These are phyloP conservation scores for Eustalomyia histrio DNA, from an alignment of 2,888 invertebrate genomes.

Conservation along the genomic window DNA sequence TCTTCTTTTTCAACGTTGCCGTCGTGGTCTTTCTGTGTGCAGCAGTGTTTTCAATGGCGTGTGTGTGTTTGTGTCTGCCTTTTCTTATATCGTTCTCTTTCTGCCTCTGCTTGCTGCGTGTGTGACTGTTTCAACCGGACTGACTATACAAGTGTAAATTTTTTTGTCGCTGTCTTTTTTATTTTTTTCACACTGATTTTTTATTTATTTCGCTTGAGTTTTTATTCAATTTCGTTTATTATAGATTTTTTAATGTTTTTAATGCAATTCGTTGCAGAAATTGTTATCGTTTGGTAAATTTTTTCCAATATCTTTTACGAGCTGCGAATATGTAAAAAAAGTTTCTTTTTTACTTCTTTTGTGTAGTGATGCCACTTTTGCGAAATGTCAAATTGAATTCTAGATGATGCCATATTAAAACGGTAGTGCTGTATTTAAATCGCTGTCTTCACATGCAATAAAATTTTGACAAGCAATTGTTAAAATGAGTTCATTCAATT, in stretches of 20 bases:
- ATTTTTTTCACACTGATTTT: conserved; percentile 41
- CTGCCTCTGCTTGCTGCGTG: conserved; percentile 60
- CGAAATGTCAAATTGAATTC: conserved; percentile 35
- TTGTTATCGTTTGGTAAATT: conserved; percentile 51
- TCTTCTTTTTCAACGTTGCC: conserved; percentile 63
- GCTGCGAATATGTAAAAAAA: conserved; percentile 58
- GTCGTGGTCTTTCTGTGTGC: conserved; percentile 43
- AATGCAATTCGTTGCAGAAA: conserved; percentile 25
- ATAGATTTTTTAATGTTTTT: conserved; percentile 8
- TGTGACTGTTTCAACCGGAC: conserved; percentile 64
- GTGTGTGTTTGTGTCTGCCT: conserved; percentile 54
- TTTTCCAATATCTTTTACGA: conserved; percentile 50
- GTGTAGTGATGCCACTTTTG: conserved; percentile 36
- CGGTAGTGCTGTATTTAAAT: background rate
- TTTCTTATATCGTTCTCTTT: conserved; percentile 55
- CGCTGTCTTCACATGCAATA: too few species aligned
- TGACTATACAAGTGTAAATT: conserved; percentile 55
- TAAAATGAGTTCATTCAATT: too few species aligned
- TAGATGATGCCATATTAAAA: conserved; percentile 16
- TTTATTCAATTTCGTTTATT: conserved; percentile 36
- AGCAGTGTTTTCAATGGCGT: conserved; percentile 21
- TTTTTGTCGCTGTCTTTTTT: conserved; percentile 43
- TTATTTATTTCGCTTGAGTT: conserved; percentile 50
- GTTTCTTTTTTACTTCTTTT: conserved; percentile 48
- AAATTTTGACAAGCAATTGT: too few species aligned